These are phyloP conservation scores for Oenanthe oenanthe DNA, from an alignment of 2,113 vertebrate genomes.

Conservation along the genomic window DNA sequence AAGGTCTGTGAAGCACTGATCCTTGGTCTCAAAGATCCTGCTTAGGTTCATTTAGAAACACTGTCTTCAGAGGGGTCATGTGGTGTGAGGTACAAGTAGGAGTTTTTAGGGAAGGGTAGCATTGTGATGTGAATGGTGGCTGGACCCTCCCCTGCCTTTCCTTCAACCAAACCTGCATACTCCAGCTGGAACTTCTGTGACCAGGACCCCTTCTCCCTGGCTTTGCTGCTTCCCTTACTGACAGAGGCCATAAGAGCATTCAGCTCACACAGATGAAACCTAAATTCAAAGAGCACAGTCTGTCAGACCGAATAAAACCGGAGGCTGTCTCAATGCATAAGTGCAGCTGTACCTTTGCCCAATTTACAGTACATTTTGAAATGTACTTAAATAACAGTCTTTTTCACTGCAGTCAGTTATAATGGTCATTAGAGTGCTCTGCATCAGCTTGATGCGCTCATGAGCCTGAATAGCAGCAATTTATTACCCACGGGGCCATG, in stretches of 20 bases:
- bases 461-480: slow-evolving; percentile 54
- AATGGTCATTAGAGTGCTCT: slow-evolving; percentile 60
- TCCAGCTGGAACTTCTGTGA: neutral
- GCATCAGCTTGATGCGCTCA: slow-evolving; percentile 45
- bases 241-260: neutral
- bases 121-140: neutral
- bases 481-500: slow-evolving; percentile 53
- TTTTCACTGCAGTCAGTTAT: slow-evolving; percentile 47
- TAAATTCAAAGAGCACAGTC: slow-evolving; percentile 43
- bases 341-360: slow-evolving; percentile 42
- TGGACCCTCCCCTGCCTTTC: neutral
- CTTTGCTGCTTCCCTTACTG: neutral
- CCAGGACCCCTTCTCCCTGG: neutral
- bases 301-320: slow-evolving; percentile 36
- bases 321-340: slow-evolving; percentile 29
- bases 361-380: slow-evolving; percentile 63
- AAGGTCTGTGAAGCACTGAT: neutral
- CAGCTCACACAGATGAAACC: slow-evolving; percentile 35
- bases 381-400: slow-evolving; percentile 52
- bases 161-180: neutral
- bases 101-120: neutral
- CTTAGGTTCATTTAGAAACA: neutral
- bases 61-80: neutral
- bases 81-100: accelerated
- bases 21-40: neutral